A percentile compares a stretch with the other conserved stretches of the same genome.
phyloP scores from a whole-genome alignment of 2,888 invertebrate genomes.

The Leucophenga maculata region DNA sequence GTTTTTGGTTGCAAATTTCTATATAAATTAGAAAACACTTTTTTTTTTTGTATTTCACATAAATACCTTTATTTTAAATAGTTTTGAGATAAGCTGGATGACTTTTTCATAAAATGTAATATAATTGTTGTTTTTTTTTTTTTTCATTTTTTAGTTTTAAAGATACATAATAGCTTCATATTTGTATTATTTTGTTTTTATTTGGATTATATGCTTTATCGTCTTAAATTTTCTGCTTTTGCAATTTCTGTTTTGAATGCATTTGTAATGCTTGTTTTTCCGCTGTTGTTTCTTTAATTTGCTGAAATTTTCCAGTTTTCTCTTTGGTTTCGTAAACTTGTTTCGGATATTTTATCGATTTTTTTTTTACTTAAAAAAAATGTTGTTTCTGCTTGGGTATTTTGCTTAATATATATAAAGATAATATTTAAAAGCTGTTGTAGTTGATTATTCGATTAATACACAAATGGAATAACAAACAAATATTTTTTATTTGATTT shows the following conservation, averaged over 20 bases:
- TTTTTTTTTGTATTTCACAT: slow-evolving; percentile 53
- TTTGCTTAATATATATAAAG: not conserved
- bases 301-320: slow-evolving; percentile 17
- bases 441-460: slow-evolving; percentile 16
- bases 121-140: slow-evolving; percentile 47
- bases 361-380: no score
- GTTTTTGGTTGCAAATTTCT: no score
- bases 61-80: slow-evolving; percentile 62
- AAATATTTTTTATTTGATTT: slow-evolving; percentile 6
- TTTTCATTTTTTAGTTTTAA: slow-evolving; percentile 23
- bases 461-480: slow-evolving; percentile 22
- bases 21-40: not conserved
- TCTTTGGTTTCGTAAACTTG: not conserved
- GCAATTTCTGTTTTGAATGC: not conserved
- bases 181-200: slow-evolving; percentile 26
- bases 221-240: not conserved
- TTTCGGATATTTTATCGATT: not conserved
- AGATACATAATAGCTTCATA: slow-evolving; percentile 5
- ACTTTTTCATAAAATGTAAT: slow-evolving; percentile 64
- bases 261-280: not conserved
- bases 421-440: no score
- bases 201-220: slow-evolving; percentile 15
- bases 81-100: slow-evolving; percentile 67
- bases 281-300: slow-evolving; percentile 20
- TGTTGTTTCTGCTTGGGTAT: slow-evolving; percentile 2